Evolutionary conservation across 1,140 invertebrate species (phyloP), one percentile per base, ranked within the genome.

Genomic region (Drosophila parabipectinata): DNA sequence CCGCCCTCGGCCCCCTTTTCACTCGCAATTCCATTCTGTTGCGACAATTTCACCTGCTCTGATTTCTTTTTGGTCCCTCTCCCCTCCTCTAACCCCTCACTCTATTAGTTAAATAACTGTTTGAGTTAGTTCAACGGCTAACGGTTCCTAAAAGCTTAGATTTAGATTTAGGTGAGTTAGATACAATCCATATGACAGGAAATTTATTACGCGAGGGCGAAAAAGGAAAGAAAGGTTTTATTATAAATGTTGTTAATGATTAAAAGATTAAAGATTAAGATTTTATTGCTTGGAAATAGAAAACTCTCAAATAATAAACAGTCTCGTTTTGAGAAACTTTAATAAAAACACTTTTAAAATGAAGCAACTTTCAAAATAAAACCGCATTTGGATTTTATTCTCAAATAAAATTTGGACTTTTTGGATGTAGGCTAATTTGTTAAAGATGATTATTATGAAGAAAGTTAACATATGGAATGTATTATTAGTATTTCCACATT

Each of bases 41-140:
- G 67, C 75, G 83, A 87, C 83, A 87, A 69, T 87, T 87, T 87
- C 83, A 73, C 83, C 74, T 69, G 83, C 83, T 88, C 83, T 83
- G 83, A 88, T 87, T 87, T 87, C 82, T 87, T 58, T 87, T 67
- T 56, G 66, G 77, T 80, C 39, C 24, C 34, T 21, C 34, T 41
- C 34, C 28, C 9, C 15, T 8, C n/a, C 28, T 5, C 50, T 12
- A n/a, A 9, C 50, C 10, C 14, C 51, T 18, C 37, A 47, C 75
- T 66, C 58, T 15, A 32, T 72, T 79, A 83, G 88, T 87, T 88
- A 87, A 88, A 61, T 79, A 83, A 87, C 83, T 76, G 83, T 87
- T 77, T 77, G 53, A 12, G 34, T 10, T 37, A 37, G 61, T 88
- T 88, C 75, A 79, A 53, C 54, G 28, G 9, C 21, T 10, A 51